Conservation (phyloP, 2,797 vertebrate genomes). For the Acestrorhynchus altus region DNA sequence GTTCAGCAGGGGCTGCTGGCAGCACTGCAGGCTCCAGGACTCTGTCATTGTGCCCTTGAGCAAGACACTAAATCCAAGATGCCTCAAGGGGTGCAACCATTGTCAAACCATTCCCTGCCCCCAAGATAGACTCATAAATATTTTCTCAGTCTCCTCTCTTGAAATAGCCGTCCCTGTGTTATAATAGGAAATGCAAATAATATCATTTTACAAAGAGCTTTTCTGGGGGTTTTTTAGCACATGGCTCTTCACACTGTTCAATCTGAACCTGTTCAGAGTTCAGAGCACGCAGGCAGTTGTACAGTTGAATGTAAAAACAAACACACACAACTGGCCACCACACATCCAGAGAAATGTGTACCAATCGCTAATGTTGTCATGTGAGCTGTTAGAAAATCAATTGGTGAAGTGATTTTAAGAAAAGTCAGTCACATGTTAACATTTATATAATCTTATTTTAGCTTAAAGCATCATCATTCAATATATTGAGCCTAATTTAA, state of each 20-base stretch:
- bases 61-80: not conserved
- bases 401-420: too few relatives aligned
- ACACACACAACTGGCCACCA: not conserved
- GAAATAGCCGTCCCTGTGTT: not conserved
- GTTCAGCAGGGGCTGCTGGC: not conserved
- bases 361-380: too few relatives aligned
- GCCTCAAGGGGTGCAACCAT: not conserved
- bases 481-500: too few relatives aligned
- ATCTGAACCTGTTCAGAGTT: not conserved
- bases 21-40: not conserved
- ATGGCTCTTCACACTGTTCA: not conserved
- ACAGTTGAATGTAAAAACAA: not conserved
- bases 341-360: too few relatives aligned
- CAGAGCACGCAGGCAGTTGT: not conserved
- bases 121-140: not conserved
- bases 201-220: not conserved
- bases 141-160: not conserved
- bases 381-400: too few relatives aligned
- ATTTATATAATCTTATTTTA: too few relatives aligned
- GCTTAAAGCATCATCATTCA: too few relatives aligned
- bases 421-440: too few relatives aligned
- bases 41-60: conserved; percentile 1
- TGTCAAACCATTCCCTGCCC: not conserved
- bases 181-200: not conserved
- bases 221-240: too few relatives aligned